Evolutionary conservation across 2,888 invertebrate species (phyloP).

Genomic region (Dorcus parallelipipedus): DNA sequence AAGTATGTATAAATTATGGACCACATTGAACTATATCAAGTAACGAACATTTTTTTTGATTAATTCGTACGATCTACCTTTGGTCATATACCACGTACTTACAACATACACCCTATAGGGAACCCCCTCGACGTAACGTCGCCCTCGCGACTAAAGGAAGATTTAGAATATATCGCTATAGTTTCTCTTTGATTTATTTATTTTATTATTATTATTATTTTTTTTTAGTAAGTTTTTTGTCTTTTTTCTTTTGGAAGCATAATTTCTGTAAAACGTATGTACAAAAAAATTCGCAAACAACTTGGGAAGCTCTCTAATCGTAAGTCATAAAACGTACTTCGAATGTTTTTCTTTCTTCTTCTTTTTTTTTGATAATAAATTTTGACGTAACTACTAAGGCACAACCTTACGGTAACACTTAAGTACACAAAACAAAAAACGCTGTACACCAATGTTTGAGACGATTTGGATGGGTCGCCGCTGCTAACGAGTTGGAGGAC

Average conservation of each 20-base stretch:
- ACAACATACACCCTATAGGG: slow-evolving; percentile 2
- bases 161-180: slow-evolving; percentile 48
- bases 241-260: slow-evolving; percentile 29
- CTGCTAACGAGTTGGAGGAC: no score
- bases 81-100: not conserved
- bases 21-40: slow-evolving; percentile 35
- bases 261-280: slow-evolving; percentile 28
- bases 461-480: no score
- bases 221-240: slow-evolving; percentile 22
- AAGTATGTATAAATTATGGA: slow-evolving; percentile 33
- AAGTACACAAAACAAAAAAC: not conserved
- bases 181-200: not conserved
- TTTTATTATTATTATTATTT: slow-evolving; percentile 13
- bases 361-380: slow-evolving; percentile 36
- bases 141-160: slow-evolving; percentile 42
- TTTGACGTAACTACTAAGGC: slow-evolving; percentile 48
- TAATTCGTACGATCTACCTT: slow-evolving; percentile 25
- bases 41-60: slow-evolving; percentile 29
- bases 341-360: slow-evolving; percentile 11
- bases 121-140: not conserved
- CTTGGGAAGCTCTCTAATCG: slow-evolving; percentile 38
- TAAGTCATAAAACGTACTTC: slow-evolving; percentile 27
- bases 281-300: slow-evolving; percentile 34
- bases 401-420: slow-evolving; percentile 38
- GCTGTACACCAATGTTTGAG: not conserved